Base-by-base conservation (phyloP, 2,888 invertebrate species). In the Sphaerophoria taeniata region DNA sequence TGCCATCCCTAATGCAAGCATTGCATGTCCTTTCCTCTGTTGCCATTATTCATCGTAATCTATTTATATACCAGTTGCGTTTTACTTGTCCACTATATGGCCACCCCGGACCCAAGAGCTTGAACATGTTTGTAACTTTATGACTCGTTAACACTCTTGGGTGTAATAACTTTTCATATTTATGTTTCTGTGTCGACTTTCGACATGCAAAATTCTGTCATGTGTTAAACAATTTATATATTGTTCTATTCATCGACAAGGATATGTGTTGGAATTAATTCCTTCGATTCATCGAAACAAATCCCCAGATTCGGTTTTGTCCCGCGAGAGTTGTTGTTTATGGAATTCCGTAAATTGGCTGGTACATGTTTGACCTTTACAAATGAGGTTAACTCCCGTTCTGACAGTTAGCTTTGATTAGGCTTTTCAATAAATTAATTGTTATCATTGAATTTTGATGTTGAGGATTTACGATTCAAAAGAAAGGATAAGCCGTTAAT, bases 11-110 rank as follows among this genome's bases (percentile, higher is more conserved):
- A 39, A 39, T 39, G 3, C 39, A 39, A 39, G 39, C 39, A 39
- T 39, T 39, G 39, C 39, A 39, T 39, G 39, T 39, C 39, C 39
- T 39, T 39, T 39, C 9, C 39, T 39, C 39, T 39, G 39, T 39
- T 6, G 6, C 6, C 9, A 9, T 7, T 39, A 39, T 39, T 39
- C 39, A 39, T 6, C 9, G 9, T 39, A 39, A 7, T 39, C 39
- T 7, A 7, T 6, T 9, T 6, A 9, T 70, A 69, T 43, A 76
- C 76, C 76, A 76, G 61, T 76, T 76, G 76, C 61, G 61, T 76
- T 47, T 6, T 39, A 6, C 6, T 39, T 9, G 39, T 39, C 39
- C 39, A 39, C 9, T 39, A 9, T 9, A 39, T 76, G 70, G 61
- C 45, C 34, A 61, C 55, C 70, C 34, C 51, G 60, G 69, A 31